Evolutionary conservation across 2,113 vertebrate species (phyloP).

Genomic region (Lepus americanus): DNA sequence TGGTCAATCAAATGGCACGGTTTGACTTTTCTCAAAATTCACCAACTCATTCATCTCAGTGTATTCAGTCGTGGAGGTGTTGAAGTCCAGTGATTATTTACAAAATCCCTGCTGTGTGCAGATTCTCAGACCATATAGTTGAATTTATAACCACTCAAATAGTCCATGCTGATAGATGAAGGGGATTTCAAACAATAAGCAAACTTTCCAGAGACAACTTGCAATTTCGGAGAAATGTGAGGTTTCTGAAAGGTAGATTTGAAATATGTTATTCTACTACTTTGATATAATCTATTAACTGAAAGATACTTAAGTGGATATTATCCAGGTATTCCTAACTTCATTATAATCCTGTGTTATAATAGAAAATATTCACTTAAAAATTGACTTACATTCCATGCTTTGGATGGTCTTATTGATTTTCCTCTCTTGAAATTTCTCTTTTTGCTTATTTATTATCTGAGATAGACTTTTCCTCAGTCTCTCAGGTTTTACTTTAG

Average conservation of each 20-base stretch:
- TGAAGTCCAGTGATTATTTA: conserved; percentile 17
- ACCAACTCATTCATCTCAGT: conserved; percentile 54
- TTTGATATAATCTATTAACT: conserved; percentile 38
- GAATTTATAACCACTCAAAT: neutral
- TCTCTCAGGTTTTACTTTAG: conserved; percentile 55
- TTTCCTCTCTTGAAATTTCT: conserved; percentile 46
- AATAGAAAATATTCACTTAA: conserved; percentile 35
- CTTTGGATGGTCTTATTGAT: conserved; percentile 47
- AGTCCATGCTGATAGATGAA: neutral
- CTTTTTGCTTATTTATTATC: conserved; percentile 65
- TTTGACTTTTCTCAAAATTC: conserved; percentile 66
- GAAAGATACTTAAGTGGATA: neutral
- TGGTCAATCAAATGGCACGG: conserved; percentile 75
- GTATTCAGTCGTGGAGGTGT: conserved; percentile 44
- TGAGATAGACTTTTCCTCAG: conserved; percentile 65
- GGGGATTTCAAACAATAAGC: neutral
- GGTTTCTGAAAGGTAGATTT: conserved; percentile 22
- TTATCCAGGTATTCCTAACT: conserved; percentile 27
- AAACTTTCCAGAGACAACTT: neutral
- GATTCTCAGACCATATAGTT: neutral
- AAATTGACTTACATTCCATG: neutral
- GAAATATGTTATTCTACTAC: conserved; percentile 7
- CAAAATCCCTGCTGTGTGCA: neutral
- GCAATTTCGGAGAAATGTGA: neutral
- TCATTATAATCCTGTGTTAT: conserved; percentile 12